Evolutionary conservation across 2,888 invertebrate species (phyloP).

Genomic region (Tachina fera): DNA sequence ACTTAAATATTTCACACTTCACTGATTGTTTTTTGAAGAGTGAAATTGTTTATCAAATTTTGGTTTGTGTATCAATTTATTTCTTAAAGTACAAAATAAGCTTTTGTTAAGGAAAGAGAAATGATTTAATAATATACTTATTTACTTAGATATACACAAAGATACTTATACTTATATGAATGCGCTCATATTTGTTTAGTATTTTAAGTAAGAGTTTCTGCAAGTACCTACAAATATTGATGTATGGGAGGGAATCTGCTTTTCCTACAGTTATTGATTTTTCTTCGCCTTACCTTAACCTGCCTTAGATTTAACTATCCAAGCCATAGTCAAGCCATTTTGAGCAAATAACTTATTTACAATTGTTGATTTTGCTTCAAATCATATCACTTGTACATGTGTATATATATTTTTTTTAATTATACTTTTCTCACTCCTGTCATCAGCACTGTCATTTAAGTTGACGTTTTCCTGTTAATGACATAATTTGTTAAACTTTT

Average conservation of each 20-base stretch:
- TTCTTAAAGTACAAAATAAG: slow-evolving; percentile 18
- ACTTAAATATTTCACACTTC: slow-evolving; percentile 60
- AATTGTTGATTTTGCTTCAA: background rate
- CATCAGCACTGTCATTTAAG: slow-evolving; percentile 32
- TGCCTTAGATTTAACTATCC: too few species aligned
- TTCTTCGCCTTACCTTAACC: too few species aligned
- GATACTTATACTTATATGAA: too few species aligned
- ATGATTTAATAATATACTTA: background rate
- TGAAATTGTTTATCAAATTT: slow-evolving; percentile 65
- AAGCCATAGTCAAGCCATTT: background rate
- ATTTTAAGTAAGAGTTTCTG: too few species aligned
- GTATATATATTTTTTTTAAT: background rate
- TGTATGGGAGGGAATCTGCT: too few species aligned
- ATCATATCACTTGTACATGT: background rate
- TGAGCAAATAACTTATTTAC: background rate
- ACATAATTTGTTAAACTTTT: slow-evolving; percentile 60
- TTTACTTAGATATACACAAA: too few species aligned
- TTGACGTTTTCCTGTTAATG: slow-evolving; percentile 50
- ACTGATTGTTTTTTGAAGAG: slow-evolving; percentile 64
- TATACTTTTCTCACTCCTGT: background rate
- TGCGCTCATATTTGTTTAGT: too few species aligned
- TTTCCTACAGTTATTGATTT: too few species aligned
- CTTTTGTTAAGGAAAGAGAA: background rate
- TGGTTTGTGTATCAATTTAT: slow-evolving; percentile 58
- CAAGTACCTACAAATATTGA: too few species aligned